Evolutionary conservation across 2,888 invertebrate species (phyloP).

Genomic region (Argynnis bischoffii): DNA sequence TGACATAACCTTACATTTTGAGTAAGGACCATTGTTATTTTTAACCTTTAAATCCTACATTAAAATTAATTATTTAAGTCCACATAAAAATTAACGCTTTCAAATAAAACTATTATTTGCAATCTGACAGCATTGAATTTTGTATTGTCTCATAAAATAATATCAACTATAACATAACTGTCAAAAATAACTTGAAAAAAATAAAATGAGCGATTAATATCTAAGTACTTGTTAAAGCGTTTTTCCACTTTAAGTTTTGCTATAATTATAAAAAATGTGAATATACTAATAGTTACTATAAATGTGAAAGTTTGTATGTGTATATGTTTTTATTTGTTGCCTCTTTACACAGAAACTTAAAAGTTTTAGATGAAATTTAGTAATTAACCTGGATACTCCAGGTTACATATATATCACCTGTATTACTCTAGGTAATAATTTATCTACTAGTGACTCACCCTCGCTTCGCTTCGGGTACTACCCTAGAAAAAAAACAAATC

Average conservation of each 20-base stretch:
- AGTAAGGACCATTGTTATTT: neutral
- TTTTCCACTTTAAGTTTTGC: neutral
- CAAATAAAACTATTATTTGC: neutral
- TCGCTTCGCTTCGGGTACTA: too few species aligned
- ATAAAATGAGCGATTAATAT: slow-evolving; percentile 1
- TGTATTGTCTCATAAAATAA: slow-evolving; percentile 6
- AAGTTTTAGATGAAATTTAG: too few species aligned
- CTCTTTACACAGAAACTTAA: too few species aligned
- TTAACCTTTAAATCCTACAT: slow-evolving; percentile 5
- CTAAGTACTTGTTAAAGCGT: neutral
- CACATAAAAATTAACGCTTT: slow-evolving; percentile 6
- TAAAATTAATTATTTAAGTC: slow-evolving; percentile 3
- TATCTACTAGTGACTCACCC: too few species aligned
- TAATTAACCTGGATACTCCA: too few species aligned
- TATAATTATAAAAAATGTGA: neutral
- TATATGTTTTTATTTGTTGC: too few species aligned
- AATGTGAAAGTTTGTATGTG: too few species aligned
- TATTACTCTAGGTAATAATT: too few species aligned
- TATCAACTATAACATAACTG: neutral
- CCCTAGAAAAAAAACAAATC: too few species aligned
- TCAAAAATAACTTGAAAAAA: neutral
- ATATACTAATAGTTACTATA: too few species aligned
- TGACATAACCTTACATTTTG: neutral
- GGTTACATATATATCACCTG: too few species aligned
- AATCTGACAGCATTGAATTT: neutral